Evolutionary conservation across 2,888 invertebrate genomes (phyloP), one percentile per base, ranked within the genome.

Genomic region (Onchidella celtica): DNA sequence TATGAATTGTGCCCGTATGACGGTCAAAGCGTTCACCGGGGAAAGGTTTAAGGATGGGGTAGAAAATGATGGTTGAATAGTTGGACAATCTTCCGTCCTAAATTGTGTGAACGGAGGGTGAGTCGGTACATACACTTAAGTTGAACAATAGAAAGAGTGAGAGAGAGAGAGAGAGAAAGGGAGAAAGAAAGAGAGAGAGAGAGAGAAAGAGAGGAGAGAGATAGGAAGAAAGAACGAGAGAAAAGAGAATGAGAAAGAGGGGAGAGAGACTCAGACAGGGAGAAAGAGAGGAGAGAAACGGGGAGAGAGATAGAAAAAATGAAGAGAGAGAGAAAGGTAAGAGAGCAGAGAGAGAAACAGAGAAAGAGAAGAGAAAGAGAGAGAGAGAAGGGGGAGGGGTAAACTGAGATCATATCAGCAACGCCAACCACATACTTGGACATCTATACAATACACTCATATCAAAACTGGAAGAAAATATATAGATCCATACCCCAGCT

Each of bases 321-420:
- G 34, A 78, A n/a, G 21, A 68, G 32, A 68, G 29, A 77, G 55
- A 68, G 38, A 79, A 6, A n/a, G n/a, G n/a, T n/a, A n/a, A n/a
- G n/a, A n/a, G n/a, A n/a, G n/a, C n/a, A 70, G 61, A 24, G 9
- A 79, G 29, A 66, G 27, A 61, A 21, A 72, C 27, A 70, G 40
- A 79, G 38, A 66, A 55, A 70, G 32, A 38, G 40, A 70, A 61
- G 29, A 27, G 61, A 55, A 34, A 59, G 38, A 29, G 29, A 61
- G 29, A 61, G 3, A 4, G 17, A 55, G n/a, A 21, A 69, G 14
- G 36, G 6, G 34, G 34, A 69, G 4, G 32, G n/a, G n/a, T n/a
- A n/a, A n/a, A n/a, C n/a, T n/a, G n/a, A n/a, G n/a, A n/a, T n/a
- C n/a, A n/a, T n/a, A n/a, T n/a, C n/a, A n/a, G n/a, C n/a, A n/a